Evolutionary conservation across 1,140 invertebrate genomes (phyloP).

Genomic region (Olivierus martensii): DNA sequence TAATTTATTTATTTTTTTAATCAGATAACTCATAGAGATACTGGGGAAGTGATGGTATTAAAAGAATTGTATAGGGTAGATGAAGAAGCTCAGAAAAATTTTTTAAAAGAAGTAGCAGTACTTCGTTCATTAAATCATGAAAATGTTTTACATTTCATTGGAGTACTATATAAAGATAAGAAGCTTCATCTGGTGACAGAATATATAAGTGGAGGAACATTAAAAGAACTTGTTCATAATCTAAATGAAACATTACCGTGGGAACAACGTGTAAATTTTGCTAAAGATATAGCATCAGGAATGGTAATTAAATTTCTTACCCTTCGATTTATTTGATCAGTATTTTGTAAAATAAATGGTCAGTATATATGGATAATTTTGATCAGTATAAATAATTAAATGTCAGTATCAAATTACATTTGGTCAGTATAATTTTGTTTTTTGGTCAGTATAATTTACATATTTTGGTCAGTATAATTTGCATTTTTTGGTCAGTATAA

Average conservation of each 20-base stretch:
- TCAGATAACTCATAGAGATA: conserved; percentile 64
- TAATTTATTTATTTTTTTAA: too few relatives aligned
- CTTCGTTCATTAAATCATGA: conserved; percentile 71
- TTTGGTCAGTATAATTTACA: too few relatives aligned
- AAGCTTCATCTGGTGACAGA: conserved; percentile 82
- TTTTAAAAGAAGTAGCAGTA: conserved; percentile 86
- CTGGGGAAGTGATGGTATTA: conserved; percentile 84
- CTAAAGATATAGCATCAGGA: conserved; percentile 79
- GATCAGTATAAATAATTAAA: too few relatives aligned
- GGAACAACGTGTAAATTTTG: conserved; percentile 66
- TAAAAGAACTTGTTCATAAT: conserved; percentile 70
- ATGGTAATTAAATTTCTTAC: conserved; percentile 45
- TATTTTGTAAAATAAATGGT: too few relatives aligned
- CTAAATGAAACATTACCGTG: conserved; percentile 53
- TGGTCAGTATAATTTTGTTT: too few relatives aligned
- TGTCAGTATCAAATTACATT: too few relatives aligned
- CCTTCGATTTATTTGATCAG: too few relatives aligned
- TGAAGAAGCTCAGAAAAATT: conserved; percentile 84
- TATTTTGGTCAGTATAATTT: too few relatives aligned
- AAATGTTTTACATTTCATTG: conserved; percentile 81
- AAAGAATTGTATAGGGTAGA: conserved; percentile 87
- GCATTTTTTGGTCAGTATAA: too few relatives aligned
- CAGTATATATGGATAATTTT: too few relatives aligned
- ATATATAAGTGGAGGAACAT: conserved; percentile 76
- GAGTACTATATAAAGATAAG: conserved; percentile 84